These are phyloP conservation scores for Ceuthmochares aereus DNA, from an alignment of 2,113 vertebrate species.

Conservation along the genomic window DNA sequence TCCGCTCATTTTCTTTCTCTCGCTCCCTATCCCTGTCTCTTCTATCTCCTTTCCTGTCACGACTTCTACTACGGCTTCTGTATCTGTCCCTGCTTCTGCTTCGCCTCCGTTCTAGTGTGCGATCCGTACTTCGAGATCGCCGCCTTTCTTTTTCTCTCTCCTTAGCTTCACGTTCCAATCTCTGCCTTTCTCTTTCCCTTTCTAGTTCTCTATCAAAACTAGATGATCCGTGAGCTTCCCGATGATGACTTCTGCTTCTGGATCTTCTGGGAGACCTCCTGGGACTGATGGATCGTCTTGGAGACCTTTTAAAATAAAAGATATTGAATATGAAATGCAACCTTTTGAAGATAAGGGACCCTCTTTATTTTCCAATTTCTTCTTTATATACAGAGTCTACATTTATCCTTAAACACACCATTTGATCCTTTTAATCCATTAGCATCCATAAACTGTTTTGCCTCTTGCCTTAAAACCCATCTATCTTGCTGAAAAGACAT, in stretches of 20 bases:
- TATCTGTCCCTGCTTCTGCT: slow-evolving; percentile 85
- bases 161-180: slow-evolving; percentile 89
- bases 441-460: background rate
- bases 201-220: slow-evolving; percentile 96
- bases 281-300: slow-evolving; percentile 89
- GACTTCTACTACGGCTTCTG: slow-evolving; percentile 81
- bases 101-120: slow-evolving; percentile 76
- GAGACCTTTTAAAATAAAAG: slow-evolving; percentile 80
- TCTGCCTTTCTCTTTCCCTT: slow-evolving; percentile 93
- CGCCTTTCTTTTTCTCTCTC: slow-evolving; percentile 84
- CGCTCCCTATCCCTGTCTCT: slow-evolving; percentile 89
- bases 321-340: background rate
- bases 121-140: slow-evolving; percentile 83
- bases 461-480: background rate
- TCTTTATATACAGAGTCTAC: background rate
- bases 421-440: background rate
- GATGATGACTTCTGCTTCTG: slow-evolving; percentile 93
- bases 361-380: background rate
- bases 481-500: background rate
- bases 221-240: slow-evolving; percentile 86
- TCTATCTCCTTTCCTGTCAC: slow-evolving; percentile 83
- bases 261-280: slow-evolving; percentile 91
- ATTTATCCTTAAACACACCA: background rate
- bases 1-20: slow-evolving; percentile 89
- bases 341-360: background rate